Conservation (phyloP, 1,140 invertebrate genomes). For the Nasonia vitripennis region DNA sequence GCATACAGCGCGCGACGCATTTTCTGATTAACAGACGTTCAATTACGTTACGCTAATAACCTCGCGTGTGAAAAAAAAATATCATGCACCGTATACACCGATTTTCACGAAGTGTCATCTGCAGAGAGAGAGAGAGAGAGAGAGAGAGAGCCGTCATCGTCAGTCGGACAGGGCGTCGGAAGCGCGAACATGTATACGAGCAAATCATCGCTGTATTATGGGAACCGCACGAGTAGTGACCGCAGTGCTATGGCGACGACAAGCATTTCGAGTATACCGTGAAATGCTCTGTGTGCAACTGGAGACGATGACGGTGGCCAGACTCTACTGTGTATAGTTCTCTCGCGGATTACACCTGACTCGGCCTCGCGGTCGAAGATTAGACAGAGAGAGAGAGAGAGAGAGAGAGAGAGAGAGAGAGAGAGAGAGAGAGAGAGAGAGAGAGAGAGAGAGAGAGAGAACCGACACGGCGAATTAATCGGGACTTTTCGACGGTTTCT, state of each 20-base stretch:
- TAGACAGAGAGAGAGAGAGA: background rate
- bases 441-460: too few species aligned
- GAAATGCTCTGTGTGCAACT: background rate
- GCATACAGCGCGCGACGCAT: background rate
- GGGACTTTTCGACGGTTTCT: background rate
- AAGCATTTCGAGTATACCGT: background rate
- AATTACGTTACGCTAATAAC: background rate
- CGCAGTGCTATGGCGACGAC: conserved; percentile 10
- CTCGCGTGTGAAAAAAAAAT: too few species aligned
- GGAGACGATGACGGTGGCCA: background rate
- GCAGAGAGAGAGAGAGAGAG: too few species aligned
- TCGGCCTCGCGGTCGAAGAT: background rate
- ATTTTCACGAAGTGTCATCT: too few species aligned
- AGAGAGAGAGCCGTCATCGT: too few species aligned
- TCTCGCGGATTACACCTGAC: too few species aligned
- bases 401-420: too few species aligned
- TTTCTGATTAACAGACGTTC: background rate
- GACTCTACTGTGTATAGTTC: background rate
- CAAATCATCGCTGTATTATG: background rate
- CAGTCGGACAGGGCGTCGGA: background rate
- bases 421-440: background rate
- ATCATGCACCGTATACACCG: too few species aligned
- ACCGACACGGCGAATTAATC: conserved; percentile 14
- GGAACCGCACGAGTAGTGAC: background rate
- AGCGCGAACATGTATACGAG: too few species aligned